Evolutionary conservation across 2,888 invertebrate species (phyloP), one percentile per base, ranked within the genome.

Genomic region (Ormia ochracea): DNA sequence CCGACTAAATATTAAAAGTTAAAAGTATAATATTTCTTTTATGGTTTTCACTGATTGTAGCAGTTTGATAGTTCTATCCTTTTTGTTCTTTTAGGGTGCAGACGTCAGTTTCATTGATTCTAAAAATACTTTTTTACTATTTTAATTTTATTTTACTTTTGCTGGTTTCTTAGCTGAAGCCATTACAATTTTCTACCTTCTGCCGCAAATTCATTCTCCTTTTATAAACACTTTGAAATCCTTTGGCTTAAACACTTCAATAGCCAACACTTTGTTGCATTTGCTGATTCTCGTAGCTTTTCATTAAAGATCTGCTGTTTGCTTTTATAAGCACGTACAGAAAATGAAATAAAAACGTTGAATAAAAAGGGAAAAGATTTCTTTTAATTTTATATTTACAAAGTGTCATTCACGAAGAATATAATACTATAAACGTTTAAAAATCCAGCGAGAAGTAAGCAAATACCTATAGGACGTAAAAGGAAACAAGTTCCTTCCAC

Each of bases 361-460:
- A 45, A 38, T 23, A 74, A 65, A 65, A 63, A 56, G 54, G 41
- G 56, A 68, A 66, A 69, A 65, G 65, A 70, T 74, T 76, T 80
- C 68, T 76, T 80, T 80, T 80, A 80, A 80, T 80, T 80, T 80
- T 72, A 80, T 80, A 80, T 80, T 80, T 80, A 80, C 80, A 80
- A 80, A 80, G 80, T 76, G 72, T 80, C 72, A 54, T 76, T 65
- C 70, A 61, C 66, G 65, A 45, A 72, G 66, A 58, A 59, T 26
- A 63, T 58, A 70, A 70, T 69, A 33, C 72, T 43, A 23, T 36
- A 50, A 19, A 65, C 12, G 28, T 7, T 36, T 9, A 28, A 21
- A 58, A 36, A 45, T 58, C 33, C 48, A 48, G 19, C 23, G 45
- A 23, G 56, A 17, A 45, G 26, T 38, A n/a, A 36, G 7, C 21